A percentile compares a stretch with the other conserved stretches of the same genome.
Conservation (phyloP, 2,888 invertebrate genomes). For the Ditula angustiorana region DNA sequence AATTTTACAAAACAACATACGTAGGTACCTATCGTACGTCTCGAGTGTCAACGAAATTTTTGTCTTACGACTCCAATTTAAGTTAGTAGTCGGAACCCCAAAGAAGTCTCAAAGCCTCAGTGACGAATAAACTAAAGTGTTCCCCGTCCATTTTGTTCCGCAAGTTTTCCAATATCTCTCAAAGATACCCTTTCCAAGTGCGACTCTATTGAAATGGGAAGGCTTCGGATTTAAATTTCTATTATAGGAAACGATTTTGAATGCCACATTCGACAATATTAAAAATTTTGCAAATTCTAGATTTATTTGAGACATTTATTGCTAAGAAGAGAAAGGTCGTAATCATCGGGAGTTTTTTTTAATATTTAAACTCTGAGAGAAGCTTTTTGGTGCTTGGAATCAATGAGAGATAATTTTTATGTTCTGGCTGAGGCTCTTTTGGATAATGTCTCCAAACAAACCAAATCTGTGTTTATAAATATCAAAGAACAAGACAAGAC, state of each 20-base stretch:
- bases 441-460: no score
- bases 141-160: slow-evolving; percentile 16
- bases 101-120: slow-evolving; percentile 8
- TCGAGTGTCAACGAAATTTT: no score
- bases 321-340: no score
- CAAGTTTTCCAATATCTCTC: slow-evolving; percentile 42
- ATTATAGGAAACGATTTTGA: background rate
- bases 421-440: no score
- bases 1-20: no score
- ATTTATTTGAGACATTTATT: no score
- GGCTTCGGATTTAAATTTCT: slow-evolving; percentile 15
- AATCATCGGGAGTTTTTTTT: background rate
- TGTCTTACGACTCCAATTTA: background rate
- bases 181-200: slow-evolving; percentile 28
- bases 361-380: no score
- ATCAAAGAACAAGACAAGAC: no score
- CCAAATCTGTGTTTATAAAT: no score
- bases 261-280: background rate
- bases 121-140: slow-evolving; percentile 22
- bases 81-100: background rate
- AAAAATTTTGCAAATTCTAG: background rate
- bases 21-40: no score
- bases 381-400: no score
- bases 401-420: no score
- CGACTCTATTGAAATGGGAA: slow-evolving; percentile 12